Evolutionary conservation across 1,140 invertebrate genomes (phyloP), one percentile per base, ranked within the genome.

Genomic region (Lerema accius): DNA sequence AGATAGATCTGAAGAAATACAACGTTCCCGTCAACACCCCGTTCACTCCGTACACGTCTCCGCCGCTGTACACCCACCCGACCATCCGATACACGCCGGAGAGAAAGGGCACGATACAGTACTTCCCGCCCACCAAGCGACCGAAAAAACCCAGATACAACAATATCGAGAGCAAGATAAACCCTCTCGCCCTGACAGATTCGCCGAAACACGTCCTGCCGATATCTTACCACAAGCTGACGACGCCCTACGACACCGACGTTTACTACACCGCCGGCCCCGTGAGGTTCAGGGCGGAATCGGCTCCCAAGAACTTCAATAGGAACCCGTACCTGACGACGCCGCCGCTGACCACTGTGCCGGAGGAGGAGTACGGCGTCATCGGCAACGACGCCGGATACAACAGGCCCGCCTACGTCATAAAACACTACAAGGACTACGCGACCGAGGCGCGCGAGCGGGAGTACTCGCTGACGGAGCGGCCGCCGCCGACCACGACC

Each of bases 1-100:
- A 84, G 62, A 75, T 88, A 14, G 87, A 90, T 60, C 59, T 90
- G 1, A 86, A 87, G 45, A 90, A 88, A 56, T 78, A 68, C 40
- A 80, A 80, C 10, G 55, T 65, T 14, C 65, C 78, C 15, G 45
- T 40, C 63, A 65, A 65, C 37, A 32, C 7, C 11, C 55, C 60
- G 3, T 43, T 42, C 6, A 63, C 63, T 42, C 59, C 67, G 7
- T 60, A 66, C 13, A 51, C 63, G 7, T 56, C 62, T 10, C 60
- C 62, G 39, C 39, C 67, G 1, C 46, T 65, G 15, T 56, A 59
- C 15, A 62, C 67, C 7, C 65, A 65, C 14, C 56, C 67, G n/a
- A n/a, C n/a, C 9, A 50, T 63, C 17, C 23, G 35, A 14, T 73
- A 68, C 49, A 35, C 59, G 11, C 73, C 80, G 0, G 81, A 86